These are phyloP conservation scores for Diloba caeruleocephala DNA, from an alignment of 2,888 invertebrate genomes.

Conservation along the genomic window DNA sequence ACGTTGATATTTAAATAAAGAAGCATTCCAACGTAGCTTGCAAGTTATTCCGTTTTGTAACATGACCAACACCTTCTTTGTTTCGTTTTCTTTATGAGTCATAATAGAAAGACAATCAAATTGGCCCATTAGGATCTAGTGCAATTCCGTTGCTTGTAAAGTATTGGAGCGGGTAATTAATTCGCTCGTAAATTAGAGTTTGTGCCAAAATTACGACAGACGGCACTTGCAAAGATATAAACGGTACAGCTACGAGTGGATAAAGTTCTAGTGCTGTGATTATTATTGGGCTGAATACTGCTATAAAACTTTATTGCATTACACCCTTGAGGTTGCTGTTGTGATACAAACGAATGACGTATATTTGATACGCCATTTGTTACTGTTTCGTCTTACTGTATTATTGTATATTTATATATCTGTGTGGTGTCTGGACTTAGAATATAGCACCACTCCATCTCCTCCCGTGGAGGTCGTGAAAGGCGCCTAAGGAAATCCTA, in stretches of 20 bases:
- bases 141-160: conserved; percentile 21
- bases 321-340: background rate
- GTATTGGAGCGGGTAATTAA: conserved; percentile 35
- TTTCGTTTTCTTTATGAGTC: too few species aligned
- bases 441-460: too few species aligned
- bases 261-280: conserved; percentile 18
- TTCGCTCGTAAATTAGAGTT: conserved; percentile 38
- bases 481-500: too few species aligned
- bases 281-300: conserved; percentile 12
- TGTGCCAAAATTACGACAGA: conserved; percentile 35
- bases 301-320: conserved; percentile 28
- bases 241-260: conserved; percentile 21
- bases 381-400: too few species aligned
- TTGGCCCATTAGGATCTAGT: conserved; percentile 7
- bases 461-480: too few species aligned
- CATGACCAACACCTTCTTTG: background rate
- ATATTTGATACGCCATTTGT: background rate
- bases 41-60: too few species aligned
- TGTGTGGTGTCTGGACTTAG: too few species aligned
- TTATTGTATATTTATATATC: too few species aligned
- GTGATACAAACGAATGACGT: background rate
- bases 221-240: conserved; percentile 22
- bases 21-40: too few species aligned
- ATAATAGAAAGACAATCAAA: conserved; percentile 4
- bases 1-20: conserved; percentile 4